These are phyloP conservation scores for Ancistrus triradiatus DNA, from an alignment of 2,113 vertebrate genomes.

Conservation along the genomic window DNA sequence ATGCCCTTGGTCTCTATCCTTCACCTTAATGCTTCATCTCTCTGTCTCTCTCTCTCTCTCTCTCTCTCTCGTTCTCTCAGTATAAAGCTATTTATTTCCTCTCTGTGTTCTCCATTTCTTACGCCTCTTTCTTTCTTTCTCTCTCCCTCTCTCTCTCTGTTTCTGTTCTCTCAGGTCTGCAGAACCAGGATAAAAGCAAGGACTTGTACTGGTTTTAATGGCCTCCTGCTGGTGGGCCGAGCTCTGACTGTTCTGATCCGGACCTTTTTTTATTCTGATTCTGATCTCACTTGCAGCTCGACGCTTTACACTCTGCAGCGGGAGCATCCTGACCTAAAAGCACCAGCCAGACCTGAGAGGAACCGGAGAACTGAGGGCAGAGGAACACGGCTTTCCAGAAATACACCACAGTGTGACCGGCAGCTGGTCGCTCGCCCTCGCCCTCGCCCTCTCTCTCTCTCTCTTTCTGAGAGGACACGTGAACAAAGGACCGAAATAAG, in stretches of 20 bases:
- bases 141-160: too few relatives aligned
- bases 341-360: not conserved
- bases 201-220: slow-evolving; percentile 96
- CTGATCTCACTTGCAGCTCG: slow-evolving; percentile 96
- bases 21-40: too few relatives aligned
- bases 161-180: slow-evolving; percentile 84
- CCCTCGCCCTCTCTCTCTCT: slow-evolving; percentile 17
- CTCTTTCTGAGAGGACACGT: slow-evolving; percentile 33
- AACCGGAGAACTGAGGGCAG: slow-evolving; percentile 44
- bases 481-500: slow-evolving; percentile 28
- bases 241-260: too few relatives aligned
- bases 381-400: slow-evolving; percentile 36
- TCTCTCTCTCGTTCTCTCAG: too few relatives aligned
- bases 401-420: slow-evolving; percentile 35
- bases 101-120: slow-evolving; percentile 18
- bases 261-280: slow-evolving; percentile 63
- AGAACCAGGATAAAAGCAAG: slow-evolving; percentile 95
- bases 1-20: too few relatives aligned
- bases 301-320: slow-evolving; percentile 81
- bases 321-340: slow-evolving; percentile 86
- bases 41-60: too few relatives aligned
- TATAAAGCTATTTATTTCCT: too few relatives aligned
- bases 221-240: slow-evolving; percentile 31
- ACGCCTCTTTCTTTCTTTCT: slow-evolving; percentile 42
- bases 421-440: slow-evolving; percentile 31